Percentiles rank a stretch among this genome's conserved stretches.
phyloP scores from a whole-genome alignment of 2,113 vertebrate genomes.

The Piliocolobus tephrosceles region DNA sequence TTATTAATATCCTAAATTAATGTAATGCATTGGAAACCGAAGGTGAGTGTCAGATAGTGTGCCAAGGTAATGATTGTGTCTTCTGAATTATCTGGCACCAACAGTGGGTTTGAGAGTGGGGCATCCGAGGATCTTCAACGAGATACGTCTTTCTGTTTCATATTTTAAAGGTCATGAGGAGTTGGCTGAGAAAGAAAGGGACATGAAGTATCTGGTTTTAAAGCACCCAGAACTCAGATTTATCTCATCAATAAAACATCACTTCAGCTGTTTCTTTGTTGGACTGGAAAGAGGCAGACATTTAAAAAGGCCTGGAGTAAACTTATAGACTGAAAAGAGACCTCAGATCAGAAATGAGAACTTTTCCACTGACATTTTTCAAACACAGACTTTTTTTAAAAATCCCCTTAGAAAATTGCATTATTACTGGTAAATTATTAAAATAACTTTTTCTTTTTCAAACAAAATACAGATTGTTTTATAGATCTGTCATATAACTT shows the following conservation, averaged over 20 bases:
- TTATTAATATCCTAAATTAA: conserved; percentile 44
- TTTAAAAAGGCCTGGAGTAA: neutral
- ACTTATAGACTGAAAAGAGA: neutral
- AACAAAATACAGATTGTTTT: conserved; percentile 40
- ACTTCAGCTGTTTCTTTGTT: neutral
- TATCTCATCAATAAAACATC: neutral
- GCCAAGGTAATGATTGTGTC: neutral
- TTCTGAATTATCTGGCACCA: neutral
- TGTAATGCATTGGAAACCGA: neutral
- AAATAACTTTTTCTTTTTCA: conserved; percentile 13
- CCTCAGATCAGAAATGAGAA: neutral
- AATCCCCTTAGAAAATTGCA: conserved; percentile 22
- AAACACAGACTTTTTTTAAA: neutral
- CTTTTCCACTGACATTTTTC: neutral
- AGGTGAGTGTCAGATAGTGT: neutral
- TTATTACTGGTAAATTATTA: neutral
- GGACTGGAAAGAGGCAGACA: neutral
- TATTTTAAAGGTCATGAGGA: conserved; percentile 30
- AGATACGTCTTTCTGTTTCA: neutral
- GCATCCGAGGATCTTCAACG: neutral
- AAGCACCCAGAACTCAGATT: neutral
- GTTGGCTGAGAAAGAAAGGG: conserved; percentile 18
- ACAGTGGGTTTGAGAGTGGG: neutral
- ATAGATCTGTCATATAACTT: neutral
- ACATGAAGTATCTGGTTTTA: neutral